These are phyloP conservation scores for Gambelia wislizenii DNA, from an alignment of 2,797 vertebrate species.

Conservation along the genomic window DNA sequence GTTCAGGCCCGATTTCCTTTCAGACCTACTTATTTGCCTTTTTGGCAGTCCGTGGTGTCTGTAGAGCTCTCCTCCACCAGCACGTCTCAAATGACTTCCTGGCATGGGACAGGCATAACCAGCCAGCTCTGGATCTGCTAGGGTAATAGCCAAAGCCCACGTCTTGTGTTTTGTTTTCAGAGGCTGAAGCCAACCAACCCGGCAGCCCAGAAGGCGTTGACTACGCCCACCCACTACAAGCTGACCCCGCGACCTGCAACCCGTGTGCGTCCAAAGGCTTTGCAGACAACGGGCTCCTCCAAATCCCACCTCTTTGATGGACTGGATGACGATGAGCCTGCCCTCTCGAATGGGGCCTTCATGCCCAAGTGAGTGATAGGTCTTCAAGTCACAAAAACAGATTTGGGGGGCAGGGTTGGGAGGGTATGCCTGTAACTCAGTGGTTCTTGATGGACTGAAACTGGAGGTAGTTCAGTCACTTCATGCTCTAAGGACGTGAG, in stretches of 20 bases:
- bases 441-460: background rate
- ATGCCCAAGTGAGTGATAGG: slow-evolving; percentile 86
- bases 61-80: no score
- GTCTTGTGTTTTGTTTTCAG: slow-evolving; percentile 69
- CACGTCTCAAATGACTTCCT: no score
- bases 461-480: no score
- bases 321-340: slow-evolving; percentile 92
- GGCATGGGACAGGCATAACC: background rate
- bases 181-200: slow-evolving; percentile 97
- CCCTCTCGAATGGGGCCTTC: slow-evolving; percentile 90
- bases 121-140: no score
- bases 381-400: no score
- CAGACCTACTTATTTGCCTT: no score
- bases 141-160: rapidly evolving
- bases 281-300: slow-evolving; percentile 86
- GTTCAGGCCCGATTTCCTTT: no score
- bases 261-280: slow-evolving; percentile 91
- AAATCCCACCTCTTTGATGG: slow-evolving; percentile 96
- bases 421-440: background rate
- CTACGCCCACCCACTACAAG: slow-evolving; percentile 95
- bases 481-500: no score
- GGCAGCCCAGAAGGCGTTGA: slow-evolving; percentile 94
- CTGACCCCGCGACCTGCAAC: slow-evolving; percentile 92
- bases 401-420: background rate
- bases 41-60: no score